Evolutionary conservation across 2,113 vertebrate species (phyloP).

Genomic region (Aleadryas rufinucha): DNA sequence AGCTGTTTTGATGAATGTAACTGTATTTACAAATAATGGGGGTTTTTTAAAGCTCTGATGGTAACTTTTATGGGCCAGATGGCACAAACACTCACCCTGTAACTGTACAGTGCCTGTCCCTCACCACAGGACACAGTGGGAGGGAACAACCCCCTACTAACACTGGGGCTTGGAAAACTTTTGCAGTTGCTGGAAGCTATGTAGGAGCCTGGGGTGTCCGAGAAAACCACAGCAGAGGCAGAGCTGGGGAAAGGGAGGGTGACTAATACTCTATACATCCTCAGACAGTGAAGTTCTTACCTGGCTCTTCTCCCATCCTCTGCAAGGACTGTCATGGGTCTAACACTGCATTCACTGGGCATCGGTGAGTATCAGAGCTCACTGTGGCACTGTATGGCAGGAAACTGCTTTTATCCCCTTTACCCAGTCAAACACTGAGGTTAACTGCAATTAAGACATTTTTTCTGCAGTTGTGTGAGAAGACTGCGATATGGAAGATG

Average conservation of each 20-base stretch:
- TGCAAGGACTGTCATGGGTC: not conserved
- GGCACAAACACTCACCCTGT: not conserved
- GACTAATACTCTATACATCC: not conserved
- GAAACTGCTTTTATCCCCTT: not conserved
- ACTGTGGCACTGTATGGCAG: not conserved
- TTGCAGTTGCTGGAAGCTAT: not conserved
- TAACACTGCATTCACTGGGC: accelerated
- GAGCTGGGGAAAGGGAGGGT: not conserved
- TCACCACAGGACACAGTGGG: not conserved
- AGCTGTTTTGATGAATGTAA: not conserved
- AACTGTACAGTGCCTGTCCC: not conserved
- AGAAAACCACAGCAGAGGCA: not conserved
- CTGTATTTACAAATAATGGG: not conserved
- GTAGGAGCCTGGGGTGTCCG: not conserved
- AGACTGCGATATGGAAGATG: not conserved
- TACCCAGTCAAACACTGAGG: not conserved
- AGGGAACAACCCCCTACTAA: not conserved
- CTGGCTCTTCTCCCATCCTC: not conserved
- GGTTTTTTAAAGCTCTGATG: not conserved
- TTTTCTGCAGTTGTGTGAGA: not conserved
- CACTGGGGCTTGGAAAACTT: not conserved
- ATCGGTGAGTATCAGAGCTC: accelerated
- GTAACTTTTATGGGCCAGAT: not conserved
- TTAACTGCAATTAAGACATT: not conserved
- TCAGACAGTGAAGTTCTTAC: not conserved